phyloP scores from a whole-genome alignment of 2,797 vertebrate genomes.

The Ispidina lecontei region DNA sequence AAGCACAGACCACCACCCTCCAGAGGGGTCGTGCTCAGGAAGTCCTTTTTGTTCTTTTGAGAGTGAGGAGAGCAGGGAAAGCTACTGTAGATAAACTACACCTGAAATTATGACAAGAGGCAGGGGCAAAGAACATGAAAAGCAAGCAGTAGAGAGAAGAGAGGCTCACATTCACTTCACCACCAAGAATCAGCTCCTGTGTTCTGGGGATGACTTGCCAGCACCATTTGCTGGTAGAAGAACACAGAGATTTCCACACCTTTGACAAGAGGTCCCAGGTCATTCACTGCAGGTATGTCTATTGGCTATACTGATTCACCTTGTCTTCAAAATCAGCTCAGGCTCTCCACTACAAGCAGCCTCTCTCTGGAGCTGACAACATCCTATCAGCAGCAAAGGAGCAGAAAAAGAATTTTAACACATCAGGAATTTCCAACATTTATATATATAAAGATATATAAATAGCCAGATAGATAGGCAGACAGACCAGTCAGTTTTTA shows the following conservation, averaged over 20 bases:
- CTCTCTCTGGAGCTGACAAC: neutral
- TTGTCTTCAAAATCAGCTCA: neutral
- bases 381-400: neutral
- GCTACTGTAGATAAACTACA: neutral
- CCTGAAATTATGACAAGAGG: neutral
- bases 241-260: neutral
- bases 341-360: neutral
- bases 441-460: neutral
- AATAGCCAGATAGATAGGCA: neutral
- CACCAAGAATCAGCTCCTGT: neutral
- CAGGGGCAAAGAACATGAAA: neutral
- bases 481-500: neutral
- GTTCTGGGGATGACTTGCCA: neutral
- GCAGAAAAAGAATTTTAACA: neutral
- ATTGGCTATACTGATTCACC: neutral
- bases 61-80: neutral
- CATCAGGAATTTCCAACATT: neutral
- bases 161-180: neutral
- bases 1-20: neutral
- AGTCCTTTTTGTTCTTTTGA: neutral
- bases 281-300: neutral
- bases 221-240: neutral
- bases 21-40: neutral
- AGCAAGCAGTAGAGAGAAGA: neutral
- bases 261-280: neutral